These are phyloP conservation scores for Charadrius vociferus DNA, from an alignment of 2,113 vertebrate species.

Conservation along the genomic window DNA sequence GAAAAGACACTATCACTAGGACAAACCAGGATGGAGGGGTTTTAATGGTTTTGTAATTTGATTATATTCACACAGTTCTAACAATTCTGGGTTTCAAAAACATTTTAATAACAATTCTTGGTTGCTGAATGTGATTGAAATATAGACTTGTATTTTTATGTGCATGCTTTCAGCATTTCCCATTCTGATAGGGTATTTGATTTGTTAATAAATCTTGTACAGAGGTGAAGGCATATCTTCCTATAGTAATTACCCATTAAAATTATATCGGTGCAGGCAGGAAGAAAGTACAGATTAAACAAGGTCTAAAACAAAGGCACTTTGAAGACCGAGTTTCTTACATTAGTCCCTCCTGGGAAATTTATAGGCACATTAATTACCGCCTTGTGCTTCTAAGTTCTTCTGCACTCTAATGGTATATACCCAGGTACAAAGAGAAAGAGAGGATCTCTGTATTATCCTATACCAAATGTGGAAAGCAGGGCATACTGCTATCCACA, in stretches of 20 bases:
- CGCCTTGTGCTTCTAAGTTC: not conserved
- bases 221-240: not conserved
- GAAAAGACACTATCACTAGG: not conserved
- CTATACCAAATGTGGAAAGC: not conserved
- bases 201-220: conserved; percentile 2
- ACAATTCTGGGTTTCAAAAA: not conserved
- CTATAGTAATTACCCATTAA: not conserved
- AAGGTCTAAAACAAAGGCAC: not conserved
- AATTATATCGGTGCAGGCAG: not conserved
- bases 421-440: not conserved
- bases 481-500: not conserved
- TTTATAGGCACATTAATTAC: conserved; percentile 1
- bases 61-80: not conserved
- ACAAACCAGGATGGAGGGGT: not conserved
- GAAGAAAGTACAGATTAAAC: conserved; percentile 12
- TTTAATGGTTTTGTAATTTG: not conserved
- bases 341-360: not conserved
- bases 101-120: not conserved
- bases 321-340: conserved; percentile 4
- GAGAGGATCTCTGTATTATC: not conserved
- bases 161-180: not conserved
- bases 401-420: not conserved
- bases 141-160: not conserved
- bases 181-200: not conserved
- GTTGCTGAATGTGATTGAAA: not conserved